Conservation (phyloP, 1,140 invertebrate genomes). For the Drosophila parvula region DNA sequence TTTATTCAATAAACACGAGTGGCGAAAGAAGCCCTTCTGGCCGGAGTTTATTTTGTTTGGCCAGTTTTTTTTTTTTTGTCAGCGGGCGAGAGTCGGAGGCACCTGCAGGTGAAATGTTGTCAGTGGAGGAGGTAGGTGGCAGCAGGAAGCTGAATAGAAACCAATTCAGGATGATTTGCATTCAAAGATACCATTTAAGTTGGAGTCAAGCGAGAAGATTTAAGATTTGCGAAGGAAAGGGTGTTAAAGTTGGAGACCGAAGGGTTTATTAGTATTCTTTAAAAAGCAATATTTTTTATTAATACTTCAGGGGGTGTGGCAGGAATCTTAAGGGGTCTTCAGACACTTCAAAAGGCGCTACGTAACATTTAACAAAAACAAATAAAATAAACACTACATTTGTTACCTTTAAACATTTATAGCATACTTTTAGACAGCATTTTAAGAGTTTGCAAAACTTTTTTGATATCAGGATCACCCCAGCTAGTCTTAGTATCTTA, state of each 20-base stretch:
- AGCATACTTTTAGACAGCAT: neutral
- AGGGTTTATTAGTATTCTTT: neutral
- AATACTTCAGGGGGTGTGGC: too few species aligned
- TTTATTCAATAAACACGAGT: conserved; percentile 72
- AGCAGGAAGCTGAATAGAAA: conserved; percentile 6
- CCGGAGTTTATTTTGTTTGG: conserved; percentile 41
- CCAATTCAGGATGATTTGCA: conserved; percentile 27
- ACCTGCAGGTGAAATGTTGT: conserved; percentile 42
- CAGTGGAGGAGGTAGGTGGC: neutral
- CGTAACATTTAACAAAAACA: too few species aligned
- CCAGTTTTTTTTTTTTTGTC: conserved; percentile 18
- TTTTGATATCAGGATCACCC: too few species aligned
- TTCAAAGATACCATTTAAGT: conserved; percentile 21
- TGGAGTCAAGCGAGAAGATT: neutral
- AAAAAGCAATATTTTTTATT: too few species aligned
- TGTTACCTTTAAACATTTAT: too few species aligned
- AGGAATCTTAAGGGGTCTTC: too few species aligned
- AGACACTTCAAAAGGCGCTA: too few species aligned
- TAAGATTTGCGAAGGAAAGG: neutral
- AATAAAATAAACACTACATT: too few species aligned
- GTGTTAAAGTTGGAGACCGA: neutral
- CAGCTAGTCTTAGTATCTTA: too few species aligned
- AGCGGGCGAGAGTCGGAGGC: neutral
- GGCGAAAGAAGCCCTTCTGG: conserved; percentile 32
- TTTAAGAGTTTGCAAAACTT: too few species aligned